phyloP scores from a whole-genome alignment of 2,113 vertebrate genomes.

The Myotis yumanensis region DNA sequence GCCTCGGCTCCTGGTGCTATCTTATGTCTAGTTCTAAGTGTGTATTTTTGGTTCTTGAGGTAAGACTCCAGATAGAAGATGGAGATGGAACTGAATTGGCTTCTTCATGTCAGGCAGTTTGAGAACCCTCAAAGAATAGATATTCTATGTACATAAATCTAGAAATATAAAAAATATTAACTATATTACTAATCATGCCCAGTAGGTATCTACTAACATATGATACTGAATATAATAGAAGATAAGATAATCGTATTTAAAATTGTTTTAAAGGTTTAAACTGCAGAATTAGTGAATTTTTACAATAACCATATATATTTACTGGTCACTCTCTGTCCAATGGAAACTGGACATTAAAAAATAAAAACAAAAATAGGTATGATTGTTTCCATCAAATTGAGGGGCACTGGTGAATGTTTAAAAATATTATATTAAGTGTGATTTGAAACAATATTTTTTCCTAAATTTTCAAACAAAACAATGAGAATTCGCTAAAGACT shows the following conservation, averaged over 20 bases:
- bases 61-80: background rate
- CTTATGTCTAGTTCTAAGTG: background rate
- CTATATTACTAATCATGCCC: background rate
- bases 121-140: background rate
- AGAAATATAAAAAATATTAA: background rate
- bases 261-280: background rate
- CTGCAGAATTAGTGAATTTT: background rate
- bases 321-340: background rate
- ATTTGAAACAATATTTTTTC: background rate
- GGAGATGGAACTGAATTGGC: background rate
- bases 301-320: background rate
- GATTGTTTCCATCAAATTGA: background rate
- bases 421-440: background rate
- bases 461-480: constrained; percentile 23
- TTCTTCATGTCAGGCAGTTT: background rate
- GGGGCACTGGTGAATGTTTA: background rate
- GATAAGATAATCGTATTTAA: background rate
- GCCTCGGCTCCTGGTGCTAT: no score
- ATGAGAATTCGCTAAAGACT: background rate
- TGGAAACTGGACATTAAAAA: background rate
- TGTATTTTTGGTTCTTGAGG: background rate
- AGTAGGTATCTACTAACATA: background rate
- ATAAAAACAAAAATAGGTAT: background rate
- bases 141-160: background rate
- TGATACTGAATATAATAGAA: background rate